Evolutionary conservation across 1,140 invertebrate genomes (phyloP).

Genomic region (Periplaneta americana): DNA sequence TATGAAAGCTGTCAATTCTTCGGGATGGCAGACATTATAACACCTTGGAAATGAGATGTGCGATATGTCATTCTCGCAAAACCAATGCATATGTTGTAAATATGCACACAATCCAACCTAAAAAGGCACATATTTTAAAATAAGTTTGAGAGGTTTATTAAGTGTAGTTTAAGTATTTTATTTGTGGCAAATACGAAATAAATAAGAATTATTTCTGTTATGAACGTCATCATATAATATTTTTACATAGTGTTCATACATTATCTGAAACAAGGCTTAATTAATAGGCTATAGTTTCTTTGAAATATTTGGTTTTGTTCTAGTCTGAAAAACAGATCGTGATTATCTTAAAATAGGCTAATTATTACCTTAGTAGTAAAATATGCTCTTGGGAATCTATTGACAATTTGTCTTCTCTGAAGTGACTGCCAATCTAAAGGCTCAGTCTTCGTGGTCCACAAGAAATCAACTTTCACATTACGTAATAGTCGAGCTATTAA

Average conservation of each 20-base stretch:
- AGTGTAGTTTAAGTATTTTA: neutral
- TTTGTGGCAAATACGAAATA: neutral
- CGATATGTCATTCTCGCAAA: conserved; percentile 72
- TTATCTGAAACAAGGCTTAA: too few species aligned
- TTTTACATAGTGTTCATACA: too few species aligned
- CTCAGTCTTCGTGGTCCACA: conserved; percentile 83
- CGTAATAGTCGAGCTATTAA: conserved; percentile 17
- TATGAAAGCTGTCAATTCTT: conserved; percentile 82
- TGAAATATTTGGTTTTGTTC: too few species aligned
- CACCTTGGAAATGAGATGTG: conserved; percentile 80
- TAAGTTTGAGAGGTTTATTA: too few species aligned
- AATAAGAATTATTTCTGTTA: neutral
- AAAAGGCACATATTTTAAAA: neutral
- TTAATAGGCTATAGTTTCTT: too few species aligned
- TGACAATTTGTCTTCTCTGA: conserved; percentile 59
- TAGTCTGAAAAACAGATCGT: neutral
- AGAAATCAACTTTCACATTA: conserved; percentile 59
- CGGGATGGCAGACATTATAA: conserved; percentile 78
- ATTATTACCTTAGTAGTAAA: conserved; percentile 81
- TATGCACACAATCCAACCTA: conserved; percentile 69
- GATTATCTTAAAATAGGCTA: neutral
- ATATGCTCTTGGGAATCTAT: conserved; percentile 71
- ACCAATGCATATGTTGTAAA: conserved; percentile 85
- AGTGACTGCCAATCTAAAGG: conserved; percentile 61
- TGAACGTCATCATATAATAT: neutral